These are phyloP conservation scores for Hypomecis atomaria DNA, from an alignment of 2,888 invertebrate genomes.

Conservation along the genomic window DNA sequence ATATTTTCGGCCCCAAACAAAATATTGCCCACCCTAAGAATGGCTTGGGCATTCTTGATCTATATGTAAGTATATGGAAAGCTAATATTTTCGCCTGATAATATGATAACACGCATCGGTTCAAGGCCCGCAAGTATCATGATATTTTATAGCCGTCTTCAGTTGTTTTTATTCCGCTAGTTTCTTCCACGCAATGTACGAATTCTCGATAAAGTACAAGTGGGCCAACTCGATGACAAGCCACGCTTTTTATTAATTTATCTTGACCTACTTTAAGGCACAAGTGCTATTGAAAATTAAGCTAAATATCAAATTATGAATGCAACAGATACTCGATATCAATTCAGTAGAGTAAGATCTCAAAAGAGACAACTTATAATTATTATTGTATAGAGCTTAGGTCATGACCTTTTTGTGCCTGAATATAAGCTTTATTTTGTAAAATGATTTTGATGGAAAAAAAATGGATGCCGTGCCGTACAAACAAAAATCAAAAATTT, in stretches of 20 bases:
- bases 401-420: too few relatives aligned
- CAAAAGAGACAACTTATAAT: too few relatives aligned
- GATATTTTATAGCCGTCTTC: constrained; percentile 32
- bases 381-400: too few relatives aligned
- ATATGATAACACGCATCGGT: constrained; percentile 55
- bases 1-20: too few relatives aligned
- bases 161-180: constrained; percentile 31
- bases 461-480: too few relatives aligned
- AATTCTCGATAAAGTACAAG: constrained; percentile 15
- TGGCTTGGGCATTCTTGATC: too few relatives aligned
- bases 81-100: constrained; percentile 45
- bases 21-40: too few relatives aligned
- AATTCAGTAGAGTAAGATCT: too few relatives aligned
- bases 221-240: constrained; percentile 13
- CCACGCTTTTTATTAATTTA: constrained; percentile 16
- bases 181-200: constrained; percentile 30
- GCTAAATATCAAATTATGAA: not conserved
- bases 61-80: constrained; percentile 36
- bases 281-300: constrained; percentile 9
- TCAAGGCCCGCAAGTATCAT: constrained; percentile 49
- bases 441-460: too few relatives aligned
- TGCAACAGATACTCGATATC: too few relatives aligned
- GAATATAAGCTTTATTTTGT: too few relatives aligned
- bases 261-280: constrained; percentile 24
- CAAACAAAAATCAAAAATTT: too few relatives aligned